Percentiles rank a stretch among this genome's conserved stretches.
These are phyloP conservation scores for Copsychus sechellarum DNA, from an alignment of 2,113 vertebrate genomes.

Conservation along the genomic window DNA sequence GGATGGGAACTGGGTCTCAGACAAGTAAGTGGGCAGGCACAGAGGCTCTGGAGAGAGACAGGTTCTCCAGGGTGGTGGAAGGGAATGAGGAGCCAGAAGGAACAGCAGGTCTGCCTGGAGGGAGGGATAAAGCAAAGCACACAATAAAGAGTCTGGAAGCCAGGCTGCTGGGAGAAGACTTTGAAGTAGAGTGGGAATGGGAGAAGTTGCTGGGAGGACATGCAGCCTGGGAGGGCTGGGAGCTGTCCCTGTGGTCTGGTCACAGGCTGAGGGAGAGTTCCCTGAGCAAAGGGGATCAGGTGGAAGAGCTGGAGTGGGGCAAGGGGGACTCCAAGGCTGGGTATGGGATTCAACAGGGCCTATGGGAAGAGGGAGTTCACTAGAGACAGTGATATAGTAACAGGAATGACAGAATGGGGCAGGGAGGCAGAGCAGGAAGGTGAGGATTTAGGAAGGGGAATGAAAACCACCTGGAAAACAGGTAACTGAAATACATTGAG, in stretches of 20 bases:
- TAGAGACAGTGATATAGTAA: background rate
- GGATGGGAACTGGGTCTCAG: fast-evolving
- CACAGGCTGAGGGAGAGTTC: background rate
- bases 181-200: background rate
- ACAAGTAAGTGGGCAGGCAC: background rate
- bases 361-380: background rate
- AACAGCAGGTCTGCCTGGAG: background rate
- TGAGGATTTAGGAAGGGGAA: background rate
- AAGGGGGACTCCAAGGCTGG: fast-evolving
- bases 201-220: background rate
- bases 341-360: background rate
- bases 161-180: background rate
- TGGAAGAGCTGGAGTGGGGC: fast-evolving
- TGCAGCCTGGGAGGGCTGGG: background rate
- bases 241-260: background rate
- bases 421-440: background rate
- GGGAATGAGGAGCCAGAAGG: background rate
- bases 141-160: background rate
- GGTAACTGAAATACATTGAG: background rate
- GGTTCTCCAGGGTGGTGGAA: background rate
- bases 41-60: background rate
- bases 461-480: background rate
- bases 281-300: background rate
- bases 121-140: background rate
- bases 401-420: background rate